phyloP scores from a whole-genome alignment of 1,140 invertebrate genomes.

The Trichonephila inaurata region DNA sequence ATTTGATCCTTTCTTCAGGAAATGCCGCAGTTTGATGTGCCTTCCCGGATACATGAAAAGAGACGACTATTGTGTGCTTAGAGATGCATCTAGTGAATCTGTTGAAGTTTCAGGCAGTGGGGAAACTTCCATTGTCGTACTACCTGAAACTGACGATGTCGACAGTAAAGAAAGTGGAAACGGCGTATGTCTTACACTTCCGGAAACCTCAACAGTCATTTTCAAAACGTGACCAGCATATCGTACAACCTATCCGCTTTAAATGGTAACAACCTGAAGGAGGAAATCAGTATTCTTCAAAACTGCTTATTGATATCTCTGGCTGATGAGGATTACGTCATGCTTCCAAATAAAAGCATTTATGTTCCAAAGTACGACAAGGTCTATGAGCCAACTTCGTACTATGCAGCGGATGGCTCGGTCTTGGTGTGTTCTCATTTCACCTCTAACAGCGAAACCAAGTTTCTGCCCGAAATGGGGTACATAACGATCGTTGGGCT shows the following conservation, averaged over 20 bases:
- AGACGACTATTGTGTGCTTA: constrained; percentile 15
- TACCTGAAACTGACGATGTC: not conserved
- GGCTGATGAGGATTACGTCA: constrained; percentile 80
- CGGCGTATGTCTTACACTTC: not conserved
- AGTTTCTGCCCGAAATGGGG: constrained; percentile 79
- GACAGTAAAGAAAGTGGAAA: not conserved
- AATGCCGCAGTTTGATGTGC: constrained; percentile 81
- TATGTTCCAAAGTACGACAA: constrained; percentile 80
- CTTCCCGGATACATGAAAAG: constrained; percentile 19
- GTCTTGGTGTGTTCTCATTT: constrained; percentile 78
- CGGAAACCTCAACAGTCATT: not conserved
- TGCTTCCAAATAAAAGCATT: constrained; percentile 80
- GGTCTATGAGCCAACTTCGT: constrained; percentile 79
- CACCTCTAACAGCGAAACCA: not conserved
- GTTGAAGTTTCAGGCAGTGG: constrained; percentile 4
- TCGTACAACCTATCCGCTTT: constrained; percentile 7
- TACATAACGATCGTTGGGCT: constrained; percentile 82
- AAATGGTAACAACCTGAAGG: not conserved
- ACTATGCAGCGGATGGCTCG: constrained; percentile 79
- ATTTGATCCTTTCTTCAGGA: constrained; percentile 83
- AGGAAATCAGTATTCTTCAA: constrained; percentile 77
- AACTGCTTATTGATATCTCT: constrained; percentile 81
- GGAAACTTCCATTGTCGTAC: not conserved
- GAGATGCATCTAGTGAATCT: not conserved
- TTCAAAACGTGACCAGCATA: not conserved